Evolutionary conservation across 2,888 invertebrate genomes (phyloP), one percentile per base, ranked within the genome.

Genomic region (Julus scandinavius): DNA sequence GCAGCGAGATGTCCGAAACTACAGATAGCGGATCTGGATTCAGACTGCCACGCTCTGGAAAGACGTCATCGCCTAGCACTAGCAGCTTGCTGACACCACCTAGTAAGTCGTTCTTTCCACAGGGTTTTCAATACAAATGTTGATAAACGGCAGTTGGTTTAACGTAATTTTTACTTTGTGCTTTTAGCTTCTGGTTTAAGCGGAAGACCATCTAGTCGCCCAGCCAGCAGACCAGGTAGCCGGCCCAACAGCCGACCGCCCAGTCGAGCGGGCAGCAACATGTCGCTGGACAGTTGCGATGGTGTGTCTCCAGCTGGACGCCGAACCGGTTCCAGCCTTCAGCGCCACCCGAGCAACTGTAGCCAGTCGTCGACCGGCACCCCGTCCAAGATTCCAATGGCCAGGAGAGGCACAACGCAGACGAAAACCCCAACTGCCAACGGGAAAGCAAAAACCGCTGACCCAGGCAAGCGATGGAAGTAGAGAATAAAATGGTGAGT

Each of bases 201-300:
- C 11, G 45, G 49, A 72, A 45, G 88, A 29, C 86, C 88, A 20
- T 45, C 83, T 40, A 88, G 89, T 84, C 54, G 87, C 91, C 96
- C 97, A 85, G 95, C 96, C 88, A 90, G 90, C 86, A 90, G 91
- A 89, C 91, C 90, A 80, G 91, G 91, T 54, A 97, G 97, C 90
- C 94, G 97, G 90, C 95, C 96, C 89, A 97, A 97, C 90, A 93
- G 93, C 90, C 97, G 98, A 92, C 98, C 98, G 90, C 96, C 97
- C 40, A 98, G 98, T 90, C 95, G 98, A 91, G 97, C 98, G 92
- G 98, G 98, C 90, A 98, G 98, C 85, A 97, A 97, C 91, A 94
- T 97, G 89, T 97, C 97, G 85, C 93, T 97, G 90, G 97, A 97
- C 92, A 91, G 90, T 40, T 89, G 90, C 83, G 91, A 91, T 88